Evolutionary conservation across 2,113 vertebrate species (phyloP), one percentile per base, ranked within the genome.

Genomic region (Ailurus styani): DNA sequence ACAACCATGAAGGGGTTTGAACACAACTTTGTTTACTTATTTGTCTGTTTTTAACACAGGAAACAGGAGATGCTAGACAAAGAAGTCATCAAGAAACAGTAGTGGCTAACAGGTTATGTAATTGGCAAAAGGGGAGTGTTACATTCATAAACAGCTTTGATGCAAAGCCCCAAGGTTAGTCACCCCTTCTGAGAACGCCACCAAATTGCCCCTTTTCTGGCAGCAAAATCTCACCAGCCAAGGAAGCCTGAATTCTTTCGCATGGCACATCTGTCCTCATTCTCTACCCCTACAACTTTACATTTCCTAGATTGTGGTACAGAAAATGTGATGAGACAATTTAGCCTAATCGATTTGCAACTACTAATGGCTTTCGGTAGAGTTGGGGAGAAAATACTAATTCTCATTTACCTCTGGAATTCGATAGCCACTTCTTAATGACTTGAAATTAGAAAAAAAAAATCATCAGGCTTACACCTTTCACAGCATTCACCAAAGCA

Each of bases 361-460:
- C 91, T 93, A 97, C 84, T 93, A 73, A 91, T 72, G 77, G 91
- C 82, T 98, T 97, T 90, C 52, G 17, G 29, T 66, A 89, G 78
- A 57, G 81, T 7, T 10, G 88, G 62, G 57, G 29, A 66, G 15
- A 82, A 96, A 88, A 93, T 89, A 75, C 89, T 91, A 90, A 93
- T 95, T 97, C 90, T 98, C 87, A 93, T 96, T 96, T 96, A 94
- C 70, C 45, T 96, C 2, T 0, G 73, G 70, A 79, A 88, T 62
- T 91, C n/a, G 84, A 37, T 54, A 55, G 31, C 9, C 90, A 89
- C 73, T 98, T 98, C 96, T 88, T 84, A 95, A 68, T 82, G 37
- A 68, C 42, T 90, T 72, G 70, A 29, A 83, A 89, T 54, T 97
- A 75, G 37, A 27, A 81, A 72, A 64, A 37, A 66, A 50, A 55